Evolutionary conservation across 2,113 vertebrate genomes (phyloP), one percentile per base, ranked within the genome.

Genomic region (Indicator indicator): DNA sequence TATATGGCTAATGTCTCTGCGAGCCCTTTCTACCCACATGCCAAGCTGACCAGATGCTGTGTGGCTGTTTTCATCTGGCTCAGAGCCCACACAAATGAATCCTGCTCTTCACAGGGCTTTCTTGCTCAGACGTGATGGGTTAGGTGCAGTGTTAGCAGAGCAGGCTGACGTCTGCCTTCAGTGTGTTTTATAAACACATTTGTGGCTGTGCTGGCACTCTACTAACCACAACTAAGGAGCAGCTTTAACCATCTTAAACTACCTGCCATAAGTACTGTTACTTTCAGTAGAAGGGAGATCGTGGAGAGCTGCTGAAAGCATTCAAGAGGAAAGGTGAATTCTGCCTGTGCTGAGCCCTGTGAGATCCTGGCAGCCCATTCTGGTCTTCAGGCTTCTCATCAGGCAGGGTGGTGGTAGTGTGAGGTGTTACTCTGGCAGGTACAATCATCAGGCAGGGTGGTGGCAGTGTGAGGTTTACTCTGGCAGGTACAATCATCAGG

Each of bases 1-100:
- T 85, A 17, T 40, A 38, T 60, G 44, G 40, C 20, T 63, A 33
- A 80, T n/a, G 50, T 40, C 28, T 71, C 0, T 32, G 8, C 2
- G 9, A 83, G 42, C 38, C 8, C 0, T 0, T 56, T 85, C 71
- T 70, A 7, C 17, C 50, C 24, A 5, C 27, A 5, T 0, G 0
- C 30, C 0, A 2, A 70, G 71, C 24, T 91, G 40, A 56, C 42
- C 72, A 60, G 52, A n/a, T 56, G 59, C 72, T 62, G 4, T 23
- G 36, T 63, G 59, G 42, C 60, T 46, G 13, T 76, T 73, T 85
- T n/a, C 50, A 23, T 60, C 77, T 21, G 24, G 44, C 60, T 93
- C 1, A 0, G 19, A 82, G 78, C 59, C 36, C 33, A 50, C 65
- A 82, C 4, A 42, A 76, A 21, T n/a, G 18, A 10, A 20, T 68